Evolutionary conservation across 2,888 invertebrate genomes (phyloP), one percentile per base, ranked within the genome.

Genomic region (Saturnia pavonia): DNA sequence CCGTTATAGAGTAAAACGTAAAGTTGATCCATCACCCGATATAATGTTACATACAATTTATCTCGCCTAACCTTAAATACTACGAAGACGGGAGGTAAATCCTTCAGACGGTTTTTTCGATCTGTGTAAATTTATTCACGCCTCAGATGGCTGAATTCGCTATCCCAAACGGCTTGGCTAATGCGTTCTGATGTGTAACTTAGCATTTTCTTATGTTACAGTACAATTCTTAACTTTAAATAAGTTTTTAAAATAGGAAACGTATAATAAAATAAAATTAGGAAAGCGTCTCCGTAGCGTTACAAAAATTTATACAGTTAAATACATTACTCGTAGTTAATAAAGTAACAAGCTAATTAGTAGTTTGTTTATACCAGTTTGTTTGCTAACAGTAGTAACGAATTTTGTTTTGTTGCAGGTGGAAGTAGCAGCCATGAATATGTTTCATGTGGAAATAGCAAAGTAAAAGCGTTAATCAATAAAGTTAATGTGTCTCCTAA

Each of bases 101-200:
- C 27, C 57, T 27, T 25, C 19, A 65, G 40, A 40, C 71, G 69
- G 65, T 34, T 34, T 40, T 65, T 65, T 40, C 40, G 65, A 65
- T 73, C 73, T 69, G 71, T 72, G 74, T 80, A 80, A 82, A 82
- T 79, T 78, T 74, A 77, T 77, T 76, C 80, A 76, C 72, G 78
- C 40, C 40, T n/a, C 11, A 19, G 19, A 65, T 40, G 65, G 65
- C 40, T 40, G 65, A 79, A 84, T 83, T 81, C 77, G 76, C 72
- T 74, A 79, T 81, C 82, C 82, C 83, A 75, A 82, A 80, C 84
- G 78, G 77, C 79, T 74, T 76, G 78, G 80, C 81, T 82, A 84
- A 88, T 85, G 80, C 80, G 76, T 74, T 75, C 76, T 73, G 77
- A 79, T 83, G 83, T 80, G 85, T 83, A 80, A 81, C 80, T 82